Conservation (phyloP, 2,113 vertebrate genomes). For the Chloroceryle aenea region DNA sequence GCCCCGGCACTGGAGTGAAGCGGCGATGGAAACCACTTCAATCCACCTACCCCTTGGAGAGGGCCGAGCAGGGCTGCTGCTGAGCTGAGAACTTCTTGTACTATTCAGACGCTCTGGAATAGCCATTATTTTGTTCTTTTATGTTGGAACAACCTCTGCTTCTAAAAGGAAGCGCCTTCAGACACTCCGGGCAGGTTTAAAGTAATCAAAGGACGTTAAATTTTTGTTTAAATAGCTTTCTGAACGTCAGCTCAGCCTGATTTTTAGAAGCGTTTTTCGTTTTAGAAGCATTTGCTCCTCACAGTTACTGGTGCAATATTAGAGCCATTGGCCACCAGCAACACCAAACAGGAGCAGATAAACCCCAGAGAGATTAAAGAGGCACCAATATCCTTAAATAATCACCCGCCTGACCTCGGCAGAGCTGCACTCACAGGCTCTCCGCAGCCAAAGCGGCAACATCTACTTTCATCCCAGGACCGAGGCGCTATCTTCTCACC, state of each 20-base stretch:
- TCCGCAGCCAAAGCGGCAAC: neutral
- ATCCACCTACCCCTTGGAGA: neutral
- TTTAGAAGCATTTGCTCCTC: neutral
- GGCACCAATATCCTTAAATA: neutral
- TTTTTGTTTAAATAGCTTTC: neutral
- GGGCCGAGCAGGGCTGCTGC: neutral
- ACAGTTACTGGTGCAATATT: neutral
- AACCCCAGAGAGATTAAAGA: neutral
- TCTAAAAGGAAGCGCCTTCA: neutral
- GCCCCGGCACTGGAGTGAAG: neutral
- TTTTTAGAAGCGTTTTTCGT: neutral
- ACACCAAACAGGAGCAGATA: neutral
- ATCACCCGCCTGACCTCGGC: neutral
- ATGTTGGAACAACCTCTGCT: neutral
- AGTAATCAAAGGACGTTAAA: neutral
- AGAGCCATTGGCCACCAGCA: neutral
- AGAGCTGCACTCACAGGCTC: neutral
- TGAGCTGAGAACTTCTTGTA: conserved; percentile 1
- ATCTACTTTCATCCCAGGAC: neutral
- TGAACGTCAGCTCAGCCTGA: neutral
- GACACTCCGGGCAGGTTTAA: neutral
- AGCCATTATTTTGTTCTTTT: neutral
- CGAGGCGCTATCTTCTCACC: neutral
- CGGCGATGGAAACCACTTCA: neutral
- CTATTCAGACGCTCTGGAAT: conserved; percentile 3